Evolutionary conservation across 2,888 invertebrate species (phyloP).

Genomic region (Eretmocerus hayati): DNA sequence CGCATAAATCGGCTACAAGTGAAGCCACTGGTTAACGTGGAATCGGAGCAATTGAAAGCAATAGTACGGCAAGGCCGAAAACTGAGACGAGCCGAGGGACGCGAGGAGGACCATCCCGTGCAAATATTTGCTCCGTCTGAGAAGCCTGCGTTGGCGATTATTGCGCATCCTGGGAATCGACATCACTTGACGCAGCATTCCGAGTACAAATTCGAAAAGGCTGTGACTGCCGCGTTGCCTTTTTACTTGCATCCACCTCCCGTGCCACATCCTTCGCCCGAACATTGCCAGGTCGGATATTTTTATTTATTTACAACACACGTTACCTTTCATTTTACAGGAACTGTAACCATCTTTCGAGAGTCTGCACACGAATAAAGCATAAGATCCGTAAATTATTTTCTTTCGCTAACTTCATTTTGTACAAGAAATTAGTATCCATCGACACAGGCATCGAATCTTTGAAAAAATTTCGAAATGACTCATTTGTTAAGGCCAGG

Average conservation of each 20-base stretch:
- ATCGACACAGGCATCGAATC: too few species aligned
- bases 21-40: conserved; percentile 41
- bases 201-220: conserved; percentile 64
- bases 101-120: conserved; percentile 35
- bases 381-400: too few species aligned
- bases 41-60: conserved; percentile 42
- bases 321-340: too few species aligned
- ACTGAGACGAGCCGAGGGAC: conserved; percentile 47
- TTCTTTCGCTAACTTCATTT: too few species aligned
- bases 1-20: conserved; percentile 21
- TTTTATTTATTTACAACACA: too few species aligned
- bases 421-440: too few species aligned
- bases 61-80: conserved; percentile 45
- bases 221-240: conserved; percentile 28
- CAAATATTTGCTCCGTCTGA: conserved; percentile 38
- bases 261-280: conserved; percentile 37
- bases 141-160: conserved; percentile 36
- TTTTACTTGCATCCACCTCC: conserved; percentile 42
- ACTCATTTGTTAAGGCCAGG: too few species aligned
- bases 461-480: too few species aligned
- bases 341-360: too few species aligned
- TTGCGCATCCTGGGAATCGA: conserved; percentile 47
- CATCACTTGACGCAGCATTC: conserved; percentile 73
- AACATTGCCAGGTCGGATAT: conserved; percentile 29
- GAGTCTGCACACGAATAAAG: too few species aligned